Base-by-base conservation (phyloP, 1,140 invertebrate genomes). In the Drosophila mayri region DNA sequence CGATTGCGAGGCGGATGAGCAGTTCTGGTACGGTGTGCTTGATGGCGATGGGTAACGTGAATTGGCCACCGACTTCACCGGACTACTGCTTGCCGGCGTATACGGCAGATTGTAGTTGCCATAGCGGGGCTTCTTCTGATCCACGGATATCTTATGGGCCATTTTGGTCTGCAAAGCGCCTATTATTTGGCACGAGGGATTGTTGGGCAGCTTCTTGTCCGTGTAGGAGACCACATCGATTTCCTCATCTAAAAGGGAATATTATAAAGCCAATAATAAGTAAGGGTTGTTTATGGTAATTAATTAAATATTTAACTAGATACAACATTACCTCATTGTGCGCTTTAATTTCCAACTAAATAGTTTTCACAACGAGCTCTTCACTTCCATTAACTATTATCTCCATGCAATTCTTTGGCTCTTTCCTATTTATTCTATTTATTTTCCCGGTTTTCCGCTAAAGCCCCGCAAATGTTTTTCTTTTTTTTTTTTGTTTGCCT, bases 161-260 rank as follows among this genome's bases (percentile, higher is more conserved):
- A 92, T 83, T 66, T 92, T 77, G 0, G 73, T 92, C 91, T 95
- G 95, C 59, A 95, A 92, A 25, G 95, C 94, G 52, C 95, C 94
- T 25, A 95, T 94, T 72, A 96, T 95, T 44, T 93, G 93, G 9
- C 92, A 93, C 12, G 94, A 94, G n/a, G 95, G 95, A 78, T 95
- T 95, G 50, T 94, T 95, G 3, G 95, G 95, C 25, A 96, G 81
- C 1, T 88, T 93, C 58, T 95, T 95, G 55, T 95, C 95, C 49
- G 93, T 93, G 14, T 95, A 93, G 0, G 95, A 95, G 8, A 97
- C 96, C 30, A 97, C 96, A 90, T 97, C 96, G 86, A 97, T 97
- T 94, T 97, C 96, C 93, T 97, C 96, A 84, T 97, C 96, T 96
- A 94, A 74, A 95, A 88, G 18, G 11, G 18, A 20, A 43, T 2